Evolutionary conservation across 2,888 invertebrate genomes (phyloP), one percentile per base, ranked within the genome.

Genomic region (Habroteleia sp.): DNA sequence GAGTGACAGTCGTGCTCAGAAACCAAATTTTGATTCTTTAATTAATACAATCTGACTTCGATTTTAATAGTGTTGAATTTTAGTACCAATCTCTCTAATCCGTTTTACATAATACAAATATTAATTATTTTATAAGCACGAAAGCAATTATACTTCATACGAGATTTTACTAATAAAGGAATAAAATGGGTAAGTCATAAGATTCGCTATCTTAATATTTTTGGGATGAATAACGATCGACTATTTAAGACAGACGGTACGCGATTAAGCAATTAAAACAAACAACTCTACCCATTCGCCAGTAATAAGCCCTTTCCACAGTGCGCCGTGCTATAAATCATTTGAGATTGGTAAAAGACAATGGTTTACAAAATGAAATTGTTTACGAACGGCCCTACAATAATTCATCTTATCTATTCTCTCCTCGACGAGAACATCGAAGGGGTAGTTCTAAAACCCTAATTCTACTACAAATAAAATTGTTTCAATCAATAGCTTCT

Each of bases 251-350:
- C 52, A 44, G 68, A 52, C 62, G 65, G 52, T 73, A 66, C 63
- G 46, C 69, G 77, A 83, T 84, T 83, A 82, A 83, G 83, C 82
- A 84, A 84, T 84, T 84, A 80, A 77, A 78, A 75, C 78, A 77
- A 82, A 83, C 81, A 69, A 69, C 69, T 41, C 41, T 7, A 42
- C 44, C 16, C 54, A 14, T 66, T 31, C 33, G 60, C 17, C 23
- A 25, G 62, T 74, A 74, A 74, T 62, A 68, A 60, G 68, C 60
- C 66, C 65, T 60, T 46, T 68, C 42, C 33, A 27, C 42, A 56
- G 39, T 54, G 66, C 46, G 31, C 16, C 35, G 20, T 20, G 37
- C 48, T 54, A 74, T 76, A 76, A 76, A 76, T 76, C 76, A 76
- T 16, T 16, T 33, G 37, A 56, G 69, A 66, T 54, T 46, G 37